Base-by-base conservation (phyloP, 2,888 invertebrate genomes). In the Torymus tubicola region DNA sequence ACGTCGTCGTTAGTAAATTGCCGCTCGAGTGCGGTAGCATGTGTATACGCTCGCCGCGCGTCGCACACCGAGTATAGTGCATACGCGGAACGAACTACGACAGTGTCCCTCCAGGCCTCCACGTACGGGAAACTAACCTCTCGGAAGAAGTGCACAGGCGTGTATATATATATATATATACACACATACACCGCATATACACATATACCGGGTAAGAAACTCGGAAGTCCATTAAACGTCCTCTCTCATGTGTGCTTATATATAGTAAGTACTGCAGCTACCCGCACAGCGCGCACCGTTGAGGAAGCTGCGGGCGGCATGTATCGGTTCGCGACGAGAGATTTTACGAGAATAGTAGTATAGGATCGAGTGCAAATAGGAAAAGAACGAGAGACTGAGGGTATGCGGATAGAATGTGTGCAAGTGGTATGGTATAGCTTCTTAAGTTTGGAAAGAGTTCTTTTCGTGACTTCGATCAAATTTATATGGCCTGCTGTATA, bases 191-290 rank as follows among this genome's bases (percentile, higher is more conserved):
- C 8, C 8, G 10, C 1, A 31, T 8, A 2, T 8, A 3, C 31
- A 42, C 42, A 42, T 8, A 42, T 42, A 53, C 21, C 16, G 24
- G 31, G 53, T 13, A 50, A 73, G 63, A 64, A 55, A 55, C 73
- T 57, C 61, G 11, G 50, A 60, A 71, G 71, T 71, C 60, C 71
- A 71, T 71, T 73, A 73, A 55, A 73, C 57, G 55, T 42, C 14
- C 63, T 57, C 31, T 42, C 42, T 5, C 42, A 1, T 2, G 21
- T 21, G 21, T 21, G 1, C 21, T 21, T n/a, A n/a, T n/a, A 21
- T 21, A 21, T 21, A 21, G 21, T 21, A 21, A 21, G 21, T 21
- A 21, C 21, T 21, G 21, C 21, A 21, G 21, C 2, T 21, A 21
- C 21, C 21, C 1, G 21, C 21, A 42, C 10, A 55, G n/a, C 50